Base-by-base conservation (phyloP, 2,888 invertebrate species). In the Brachypterus glaber region DNA sequence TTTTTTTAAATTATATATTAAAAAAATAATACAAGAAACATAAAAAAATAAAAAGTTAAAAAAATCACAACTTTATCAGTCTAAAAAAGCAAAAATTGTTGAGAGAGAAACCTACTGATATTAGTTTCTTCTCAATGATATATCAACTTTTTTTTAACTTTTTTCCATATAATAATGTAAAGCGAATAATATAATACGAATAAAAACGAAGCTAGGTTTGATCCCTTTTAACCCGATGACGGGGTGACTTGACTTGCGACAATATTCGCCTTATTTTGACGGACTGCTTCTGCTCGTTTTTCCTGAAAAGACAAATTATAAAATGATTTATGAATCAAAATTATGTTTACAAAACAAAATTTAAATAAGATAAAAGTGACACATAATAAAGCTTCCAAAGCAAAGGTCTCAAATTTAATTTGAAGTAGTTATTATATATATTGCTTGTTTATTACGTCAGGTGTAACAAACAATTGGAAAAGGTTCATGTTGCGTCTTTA, bases 281-380 rank as follows among this genome's bases (percentile, higher is more conserved):
- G 85, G 53, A 92, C 91, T 56, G 85, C 68, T 67, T 90, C 90
- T 34, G 89, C 89, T 62, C 88, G 88, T 59, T 85, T 83, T 70
- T 91, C 91, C 92, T 93, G 71, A 35, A 62, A 60, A 50, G 51
- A 51, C 55, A 50, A 46, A n/a, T n/a, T n/a, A n/a, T n/a, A n/a
- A n/a, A n/a, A n/a, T n/a, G n/a, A n/a, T n/a, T n/a, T n/a, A n/a
- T n/a, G n/a, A n/a, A n/a, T n/a, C n/a, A n/a, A n/a, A n/a, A n/a
- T n/a, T n/a, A n/a, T n/a, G n/a, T n/a, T n/a, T n/a, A n/a, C n/a
- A n/a, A n/a, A n/a, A n/a, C n/a, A n/a, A n/a, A n/a, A n/a, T n/a
- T n/a, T n/a, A n/a, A n/a, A n/a, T n/a, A n/a, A n/a, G n/a, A n/a
- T n/a, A n/a, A n/a, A n/a, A n/a, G n/a, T n/a, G n/a, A n/a, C n/a